phyloP scores from a whole-genome alignment of 2,797 vertebrate species.

The Coregonus sp. region DNA sequence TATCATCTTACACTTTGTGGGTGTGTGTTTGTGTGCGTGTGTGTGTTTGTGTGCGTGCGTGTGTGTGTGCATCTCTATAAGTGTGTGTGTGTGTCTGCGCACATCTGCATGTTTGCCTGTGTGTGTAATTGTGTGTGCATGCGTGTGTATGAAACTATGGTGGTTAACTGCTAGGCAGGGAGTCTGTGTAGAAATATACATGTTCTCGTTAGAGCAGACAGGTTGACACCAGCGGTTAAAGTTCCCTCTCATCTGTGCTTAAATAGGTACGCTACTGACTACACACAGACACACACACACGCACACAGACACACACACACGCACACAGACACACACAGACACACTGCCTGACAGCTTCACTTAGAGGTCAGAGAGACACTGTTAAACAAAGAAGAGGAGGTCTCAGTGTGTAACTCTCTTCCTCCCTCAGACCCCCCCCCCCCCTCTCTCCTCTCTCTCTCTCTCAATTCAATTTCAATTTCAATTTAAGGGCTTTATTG shows the following conservation, averaged over 20 bases:
- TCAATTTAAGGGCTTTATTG: no score
- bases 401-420: slow-evolving; percentile 53
- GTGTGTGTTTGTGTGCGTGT: slow-evolving; percentile 19
- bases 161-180: slow-evolving; percentile 23
- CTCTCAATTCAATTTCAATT: not conserved
- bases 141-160: not conserved
- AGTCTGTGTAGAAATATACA: slow-evolving; percentile 56
- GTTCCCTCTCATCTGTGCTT: slow-evolving; percentile 42
- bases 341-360: not conserved
- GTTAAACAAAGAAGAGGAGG: slow-evolving; percentile 59
- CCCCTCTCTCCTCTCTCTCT: not conserved
- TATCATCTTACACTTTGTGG: slow-evolving; percentile 68
- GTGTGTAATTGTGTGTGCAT: not conserved
- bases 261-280: slow-evolving; percentile 37
- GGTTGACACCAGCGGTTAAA: slow-evolving; percentile 51
- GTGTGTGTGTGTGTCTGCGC: slow-evolving; percentile 11
- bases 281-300: slow-evolving; percentile 1
- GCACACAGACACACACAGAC: slow-evolving; percentile 19
- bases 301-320: slow-evolving; percentile 22
- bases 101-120: slow-evolving; percentile 25
- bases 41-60: slow-evolving; percentile 4
- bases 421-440: slow-evolving; percentile 38
- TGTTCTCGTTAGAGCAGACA: slow-evolving; percentile 50
- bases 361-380: slow-evolving; percentile 64
- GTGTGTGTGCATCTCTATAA: not conserved